Percentiles rank a stretch among this genome's conserved stretches.
These are phyloP conservation scores for Timema cristinae DNA, from an alignment of 2,888 invertebrate species.

Conservation along the genomic window DNA sequence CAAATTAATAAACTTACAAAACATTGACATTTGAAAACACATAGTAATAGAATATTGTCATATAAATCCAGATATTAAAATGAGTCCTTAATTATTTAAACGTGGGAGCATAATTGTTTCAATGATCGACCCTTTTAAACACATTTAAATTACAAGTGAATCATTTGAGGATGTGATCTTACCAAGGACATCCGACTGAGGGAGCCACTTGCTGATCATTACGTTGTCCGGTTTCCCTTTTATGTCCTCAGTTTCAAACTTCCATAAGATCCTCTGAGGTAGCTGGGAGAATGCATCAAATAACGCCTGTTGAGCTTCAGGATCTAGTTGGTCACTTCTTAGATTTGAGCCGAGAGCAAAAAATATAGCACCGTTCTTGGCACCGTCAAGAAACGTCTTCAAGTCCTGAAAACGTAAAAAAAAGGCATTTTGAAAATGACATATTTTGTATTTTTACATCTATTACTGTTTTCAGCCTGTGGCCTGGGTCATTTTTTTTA, in stretches of 20 bases:
- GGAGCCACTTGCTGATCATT: constrained; percentile 22
- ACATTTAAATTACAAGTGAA: background rate
- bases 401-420: constrained; percentile 42
- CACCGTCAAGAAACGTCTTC: constrained; percentile 47
- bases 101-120: too few relatives aligned
- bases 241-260: constrained; percentile 37
- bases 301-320: background rate
- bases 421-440: too few relatives aligned
- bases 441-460: too few relatives aligned
- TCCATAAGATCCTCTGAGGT: constrained; percentile 43
- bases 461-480: too few relatives aligned
- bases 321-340: constrained; percentile 30
- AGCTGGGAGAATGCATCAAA: background rate
- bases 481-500: too few relatives aligned
- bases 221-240: constrained; percentile 24
- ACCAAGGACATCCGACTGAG: constrained; percentile 21
- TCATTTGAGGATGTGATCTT: background rate
- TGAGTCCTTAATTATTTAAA: too few relatives aligned
- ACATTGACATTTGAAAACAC: too few relatives aligned
- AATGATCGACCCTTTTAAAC: background rate
- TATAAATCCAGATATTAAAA: too few relatives aligned
- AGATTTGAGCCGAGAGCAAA: constrained; percentile 43
- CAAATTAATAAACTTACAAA: too few relatives aligned
- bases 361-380: constrained; percentile 45
- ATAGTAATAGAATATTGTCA: too few relatives aligned